These are phyloP conservation scores for Anastrepha obliqua DNA, from an alignment of 1,140 invertebrate genomes.

Conservation along the genomic window DNA sequence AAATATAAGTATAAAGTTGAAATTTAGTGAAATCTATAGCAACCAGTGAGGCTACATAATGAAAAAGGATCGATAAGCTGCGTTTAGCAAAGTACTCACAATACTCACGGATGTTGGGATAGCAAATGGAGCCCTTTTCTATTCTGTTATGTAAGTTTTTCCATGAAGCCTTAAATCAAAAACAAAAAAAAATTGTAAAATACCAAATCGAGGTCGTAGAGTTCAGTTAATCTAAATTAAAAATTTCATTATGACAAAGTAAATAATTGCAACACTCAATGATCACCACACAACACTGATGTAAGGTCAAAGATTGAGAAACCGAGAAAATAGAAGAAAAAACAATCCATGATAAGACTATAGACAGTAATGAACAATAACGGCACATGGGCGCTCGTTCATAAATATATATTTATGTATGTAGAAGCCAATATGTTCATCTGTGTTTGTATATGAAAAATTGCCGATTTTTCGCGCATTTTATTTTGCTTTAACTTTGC, in stretches of 20 bases:
- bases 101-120: too few species aligned
- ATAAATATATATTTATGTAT: neutral
- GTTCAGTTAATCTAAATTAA: neutral
- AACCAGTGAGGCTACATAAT: too few species aligned
- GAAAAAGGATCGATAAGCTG: too few species aligned
- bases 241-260: neutral
- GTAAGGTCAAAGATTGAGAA: neutral
- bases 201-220: neutral
- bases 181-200: too few species aligned
- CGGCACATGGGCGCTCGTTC: neutral
- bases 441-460: neutral
- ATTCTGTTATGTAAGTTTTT: too few species aligned
- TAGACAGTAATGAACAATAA: neutral
- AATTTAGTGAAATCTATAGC: too few species aligned
- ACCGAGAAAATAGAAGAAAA: neutral
- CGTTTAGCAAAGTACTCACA: too few species aligned
- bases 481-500: neutral
- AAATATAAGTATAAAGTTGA: too few species aligned
- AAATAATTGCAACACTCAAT: constrained; percentile 7
- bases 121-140: too few species aligned
- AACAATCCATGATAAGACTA: neutral
- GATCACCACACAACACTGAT: neutral
- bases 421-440: neutral
- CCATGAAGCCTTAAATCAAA: too few species aligned
- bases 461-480: neutral